Evolutionary conservation across 2,888 invertebrate species (phyloP).

Genomic region (Ormia ochracea): DNA sequence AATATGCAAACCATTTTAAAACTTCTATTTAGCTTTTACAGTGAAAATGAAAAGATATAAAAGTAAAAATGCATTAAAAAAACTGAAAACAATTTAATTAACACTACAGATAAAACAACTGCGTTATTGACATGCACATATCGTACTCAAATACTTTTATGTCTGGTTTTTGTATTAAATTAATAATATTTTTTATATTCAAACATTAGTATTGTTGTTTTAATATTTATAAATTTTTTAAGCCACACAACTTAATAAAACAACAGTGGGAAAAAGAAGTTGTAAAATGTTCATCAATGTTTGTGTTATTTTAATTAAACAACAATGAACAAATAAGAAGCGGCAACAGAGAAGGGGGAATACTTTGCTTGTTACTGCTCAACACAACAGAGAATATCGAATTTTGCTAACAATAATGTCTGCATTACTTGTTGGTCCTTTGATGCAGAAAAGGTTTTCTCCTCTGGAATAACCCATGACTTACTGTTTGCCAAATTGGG

Average conservation of each 20-base stretch:
- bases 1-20: too few relatives aligned
- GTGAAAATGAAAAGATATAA: not conserved
- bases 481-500: too few relatives aligned
- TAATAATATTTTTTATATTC: slow-evolving; percentile 19
- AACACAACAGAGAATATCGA: too few relatives aligned
- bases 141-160: not conserved
- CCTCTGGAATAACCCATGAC: too few relatives aligned
- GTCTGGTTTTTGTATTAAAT: slow-evolving; percentile 4
- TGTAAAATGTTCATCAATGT: slow-evolving; percentile 20
- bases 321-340: too few relatives aligned
- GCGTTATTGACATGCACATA: not conserved
- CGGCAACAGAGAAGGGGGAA: too few relatives aligned
- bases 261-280: not conserved
- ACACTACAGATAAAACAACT: slow-evolving; percentile 14
- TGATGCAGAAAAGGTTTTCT: too few relatives aligned
- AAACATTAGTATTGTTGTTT: not conserved
- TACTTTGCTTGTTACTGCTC: too few relatives aligned
- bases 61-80: not conserved
- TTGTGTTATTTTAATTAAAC: too few relatives aligned
- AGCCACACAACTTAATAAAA: slow-evolving; percentile 25
- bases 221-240: not conserved
- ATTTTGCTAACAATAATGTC: too few relatives aligned
- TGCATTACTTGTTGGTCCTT: too few relatives aligned
- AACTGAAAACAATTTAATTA: slow-evolving; percentile 41
- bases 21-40: too few relatives aligned